Conservation (phyloP, 2,888 invertebrate genomes). For the Acronicta aceris region DNA sequence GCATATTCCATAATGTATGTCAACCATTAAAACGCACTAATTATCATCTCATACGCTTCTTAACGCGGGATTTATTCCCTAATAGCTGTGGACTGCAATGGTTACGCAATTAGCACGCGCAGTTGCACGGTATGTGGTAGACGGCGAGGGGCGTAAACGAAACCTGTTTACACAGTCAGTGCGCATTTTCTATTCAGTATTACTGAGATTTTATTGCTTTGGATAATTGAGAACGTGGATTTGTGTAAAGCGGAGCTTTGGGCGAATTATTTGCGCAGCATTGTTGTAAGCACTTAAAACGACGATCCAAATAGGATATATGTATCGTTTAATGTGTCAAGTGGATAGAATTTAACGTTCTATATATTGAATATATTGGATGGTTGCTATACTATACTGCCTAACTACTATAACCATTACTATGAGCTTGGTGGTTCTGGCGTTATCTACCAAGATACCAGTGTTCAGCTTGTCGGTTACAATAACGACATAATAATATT, state of each 20-base stretch:
- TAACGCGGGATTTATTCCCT: constrained; percentile 44
- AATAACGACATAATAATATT: too few relatives aligned
- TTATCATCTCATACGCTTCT: constrained; percentile 47
- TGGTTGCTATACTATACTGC: too few relatives aligned
- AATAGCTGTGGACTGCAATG: constrained; percentile 41
- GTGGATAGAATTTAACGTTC: too few relatives aligned
- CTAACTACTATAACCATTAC: too few relatives aligned
- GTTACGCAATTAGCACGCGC: constrained; percentile 47
- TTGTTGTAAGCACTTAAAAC: not conserved
- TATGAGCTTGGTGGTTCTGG: too few relatives aligned
- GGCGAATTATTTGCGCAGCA: not conserved
- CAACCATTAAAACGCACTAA: constrained; percentile 46
- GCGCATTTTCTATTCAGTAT: constrained; percentile 16
- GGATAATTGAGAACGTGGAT: constrained; percentile 7
- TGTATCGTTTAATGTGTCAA: too few relatives aligned
- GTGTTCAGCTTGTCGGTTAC: too few relatives aligned
- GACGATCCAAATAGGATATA: too few relatives aligned
- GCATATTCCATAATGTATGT: constrained; percentile 24
- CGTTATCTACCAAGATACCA: too few relatives aligned
- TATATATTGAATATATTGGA: too few relatives aligned
- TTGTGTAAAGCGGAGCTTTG: not conserved
- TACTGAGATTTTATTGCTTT: constrained; percentile 3
- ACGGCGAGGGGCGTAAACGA: constrained; percentile 8
- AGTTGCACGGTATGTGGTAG: constrained; percentile 39
- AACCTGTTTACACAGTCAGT: constrained; percentile 8